phyloP scores from a whole-genome alignment of 1,140 invertebrate genomes.

The Pseudomyrmex sp. region DNA sequence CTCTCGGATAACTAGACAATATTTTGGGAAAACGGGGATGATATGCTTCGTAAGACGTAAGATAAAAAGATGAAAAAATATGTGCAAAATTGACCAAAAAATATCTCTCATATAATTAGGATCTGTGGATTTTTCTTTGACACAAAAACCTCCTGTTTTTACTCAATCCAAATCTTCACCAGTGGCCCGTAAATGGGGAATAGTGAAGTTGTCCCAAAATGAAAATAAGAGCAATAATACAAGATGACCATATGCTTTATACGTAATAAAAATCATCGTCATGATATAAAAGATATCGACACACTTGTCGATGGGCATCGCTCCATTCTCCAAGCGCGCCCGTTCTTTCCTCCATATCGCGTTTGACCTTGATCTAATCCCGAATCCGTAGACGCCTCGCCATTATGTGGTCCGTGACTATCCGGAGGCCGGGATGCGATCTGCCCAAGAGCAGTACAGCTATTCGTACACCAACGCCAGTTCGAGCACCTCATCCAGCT shows the following conservation, averaged over 20 bases:
- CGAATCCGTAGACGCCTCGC: slow-evolving; percentile 90
- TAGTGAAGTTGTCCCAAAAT: slow-evolving; percentile 7
- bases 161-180: slow-evolving; percentile 2
- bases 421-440: slow-evolving; percentile 88
- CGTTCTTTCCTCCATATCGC: slow-evolving; percentile 74
- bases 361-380: slow-evolving; percentile 79
- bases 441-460: slow-evolving; percentile 91
- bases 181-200: slow-evolving; percentile 24
- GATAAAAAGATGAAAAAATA: background rate
- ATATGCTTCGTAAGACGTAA: background rate
- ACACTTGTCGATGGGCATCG: background rate
- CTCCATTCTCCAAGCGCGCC: slow-evolving; percentile 61
- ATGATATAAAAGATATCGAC: no score
- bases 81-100: slow-evolving; percentile 14
- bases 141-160: background rate
- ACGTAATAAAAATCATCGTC: background rate
- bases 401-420: slow-evolving; percentile 93
- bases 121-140: slow-evolving; percentile 15
- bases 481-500: slow-evolving; percentile 84
- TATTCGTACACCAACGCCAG: slow-evolving; percentile 91
- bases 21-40: slow-evolving; percentile 4
- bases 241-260: background rate
- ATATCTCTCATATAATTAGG: slow-evolving; percentile 3
- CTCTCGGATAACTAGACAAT: slow-evolving; percentile 18
- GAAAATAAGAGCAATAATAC: slow-evolving; percentile 8